These are phyloP conservation scores for Ciconia nigra DNA, from an alignment of 2,797 vertebrate genomes.

Conservation along the genomic window DNA sequence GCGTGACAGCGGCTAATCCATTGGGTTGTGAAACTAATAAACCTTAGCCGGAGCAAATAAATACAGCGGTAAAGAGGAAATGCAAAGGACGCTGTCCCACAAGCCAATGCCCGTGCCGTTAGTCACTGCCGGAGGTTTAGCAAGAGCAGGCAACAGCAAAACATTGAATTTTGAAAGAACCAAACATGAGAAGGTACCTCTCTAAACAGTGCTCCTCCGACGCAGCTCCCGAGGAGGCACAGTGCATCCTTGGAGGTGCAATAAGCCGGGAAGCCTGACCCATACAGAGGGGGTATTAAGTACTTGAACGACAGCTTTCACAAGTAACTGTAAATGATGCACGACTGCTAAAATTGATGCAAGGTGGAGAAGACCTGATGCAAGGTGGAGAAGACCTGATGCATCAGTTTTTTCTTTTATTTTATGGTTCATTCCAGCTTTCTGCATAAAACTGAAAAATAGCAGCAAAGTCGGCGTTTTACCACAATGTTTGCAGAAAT, in stretches of 20 bases:
- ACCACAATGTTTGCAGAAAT: background rate
- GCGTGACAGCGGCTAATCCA: background rate
- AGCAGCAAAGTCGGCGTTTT: background rate
- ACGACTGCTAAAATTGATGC: background rate
- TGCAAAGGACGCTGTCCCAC: accelerated
- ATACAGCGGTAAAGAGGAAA: accelerated
- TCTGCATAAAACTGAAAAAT: background rate
- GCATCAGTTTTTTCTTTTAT: background rate
- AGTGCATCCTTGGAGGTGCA: background rate
- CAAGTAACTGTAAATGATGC: background rate
- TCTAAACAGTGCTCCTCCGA: background rate
- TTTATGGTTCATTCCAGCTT: background rate
- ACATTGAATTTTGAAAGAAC: background rate
- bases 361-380: background rate
- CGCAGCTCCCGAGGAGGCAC: background rate
- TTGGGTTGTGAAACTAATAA: background rate
- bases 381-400: background rate
- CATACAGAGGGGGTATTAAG: accelerated
- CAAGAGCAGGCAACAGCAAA: background rate
- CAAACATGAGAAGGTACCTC: background rate
- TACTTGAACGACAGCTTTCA: background rate
- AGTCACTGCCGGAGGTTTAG: background rate
- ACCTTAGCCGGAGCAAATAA: background rate
- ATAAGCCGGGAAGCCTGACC: accelerated
- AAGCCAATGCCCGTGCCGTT: accelerated